Evolutionary conservation across 2,113 vertebrate species (phyloP).

Genomic region (Anser cygnoides): DNA sequence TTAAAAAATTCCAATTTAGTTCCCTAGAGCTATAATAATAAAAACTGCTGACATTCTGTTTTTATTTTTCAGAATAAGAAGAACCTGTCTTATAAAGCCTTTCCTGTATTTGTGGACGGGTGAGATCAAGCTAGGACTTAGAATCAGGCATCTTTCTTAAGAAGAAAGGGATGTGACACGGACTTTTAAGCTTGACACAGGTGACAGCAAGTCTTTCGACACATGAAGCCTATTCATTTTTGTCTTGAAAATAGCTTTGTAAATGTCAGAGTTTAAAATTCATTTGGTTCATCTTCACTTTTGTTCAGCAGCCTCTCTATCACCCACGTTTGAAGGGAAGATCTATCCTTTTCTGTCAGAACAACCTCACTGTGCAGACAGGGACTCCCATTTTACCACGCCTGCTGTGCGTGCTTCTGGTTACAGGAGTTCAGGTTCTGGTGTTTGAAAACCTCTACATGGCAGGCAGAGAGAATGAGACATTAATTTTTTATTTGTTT

Average conservation of each 20-base stretch:
- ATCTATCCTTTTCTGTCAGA: background rate
- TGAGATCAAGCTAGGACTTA: background rate
- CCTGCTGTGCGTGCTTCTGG: background rate
- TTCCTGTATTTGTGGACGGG: background rate
- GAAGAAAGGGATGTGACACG: background rate
- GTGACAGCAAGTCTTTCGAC: background rate
- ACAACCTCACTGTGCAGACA: background rate
- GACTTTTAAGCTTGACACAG: background rate
- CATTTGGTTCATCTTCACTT: background rate
- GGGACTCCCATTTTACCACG: background rate
- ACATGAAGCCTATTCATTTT: background rate
- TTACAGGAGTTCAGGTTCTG: background rate
- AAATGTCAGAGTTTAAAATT: background rate
- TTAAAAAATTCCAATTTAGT: constrained; percentile 75
- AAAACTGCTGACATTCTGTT: constrained; percentile 72
- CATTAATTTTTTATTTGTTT: background rate
- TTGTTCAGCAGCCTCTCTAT: background rate
- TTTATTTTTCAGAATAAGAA: constrained; percentile 62
- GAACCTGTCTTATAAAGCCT: constrained; percentile 7
- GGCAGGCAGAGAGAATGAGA: background rate
- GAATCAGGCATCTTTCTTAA: background rate
- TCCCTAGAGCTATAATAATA: constrained; percentile 72
- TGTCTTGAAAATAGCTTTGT: background rate
- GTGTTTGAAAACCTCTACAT: background rate
- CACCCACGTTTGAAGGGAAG: background rate